Evolutionary conservation across 2,888 invertebrate species (phyloP).

Genomic region (Chydorus sphaericus): DNA sequence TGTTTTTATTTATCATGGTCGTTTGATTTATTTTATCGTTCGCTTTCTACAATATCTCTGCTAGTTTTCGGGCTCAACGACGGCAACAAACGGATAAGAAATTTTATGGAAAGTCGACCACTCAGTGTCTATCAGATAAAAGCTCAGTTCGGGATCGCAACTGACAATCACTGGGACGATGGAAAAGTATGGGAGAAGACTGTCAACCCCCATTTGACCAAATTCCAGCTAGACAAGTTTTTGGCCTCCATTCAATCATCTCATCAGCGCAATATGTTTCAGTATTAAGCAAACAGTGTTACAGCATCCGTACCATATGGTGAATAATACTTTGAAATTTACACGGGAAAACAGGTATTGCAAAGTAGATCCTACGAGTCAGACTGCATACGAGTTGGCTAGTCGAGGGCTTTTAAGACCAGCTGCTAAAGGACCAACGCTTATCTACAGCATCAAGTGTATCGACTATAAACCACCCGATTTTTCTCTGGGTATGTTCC

Average conservation of each 20-base stretch:
- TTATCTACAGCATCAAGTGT: slow-evolving; percentile 75
- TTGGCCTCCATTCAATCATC: slow-evolving; percentile 67
- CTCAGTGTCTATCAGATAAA: slow-evolving; percentile 56
- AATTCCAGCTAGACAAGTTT: slow-evolving; percentile 51
- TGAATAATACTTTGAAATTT: neutral
- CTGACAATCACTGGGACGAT: slow-evolving; percentile 52
- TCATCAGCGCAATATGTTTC: slow-evolving; percentile 73
- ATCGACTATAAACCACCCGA: slow-evolving; percentile 64
- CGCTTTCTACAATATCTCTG: too few relatives aligned
- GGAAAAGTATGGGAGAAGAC: slow-evolving; percentile 55
- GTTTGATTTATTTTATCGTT: too few relatives aligned
- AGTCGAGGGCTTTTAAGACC: slow-evolving; percentile 67
- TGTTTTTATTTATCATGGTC: too few relatives aligned
- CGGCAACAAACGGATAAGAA: slow-evolving; percentile 41
- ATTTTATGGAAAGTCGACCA: slow-evolving; percentile 43
- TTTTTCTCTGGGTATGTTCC: slow-evolving; percentile 62
- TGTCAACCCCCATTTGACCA: slow-evolving; percentile 51
- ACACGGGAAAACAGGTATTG: slow-evolving; percentile 36
- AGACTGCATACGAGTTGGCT: slow-evolving; percentile 80
- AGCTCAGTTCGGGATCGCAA: slow-evolving; percentile 59
- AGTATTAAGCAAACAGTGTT: slow-evolving; percentile 44
- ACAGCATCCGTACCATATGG: slow-evolving; percentile 13
- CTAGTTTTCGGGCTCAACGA: slow-evolving; percentile 59
- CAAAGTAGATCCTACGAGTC: slow-evolving; percentile 69
- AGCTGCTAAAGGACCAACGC: slow-evolving; percentile 45